A percentile compares a stretch with the other conserved stretches of the same genome.
phyloP scores from a whole-genome alignment of 2,888 invertebrate species.

The Saturnia japonica region DNA sequence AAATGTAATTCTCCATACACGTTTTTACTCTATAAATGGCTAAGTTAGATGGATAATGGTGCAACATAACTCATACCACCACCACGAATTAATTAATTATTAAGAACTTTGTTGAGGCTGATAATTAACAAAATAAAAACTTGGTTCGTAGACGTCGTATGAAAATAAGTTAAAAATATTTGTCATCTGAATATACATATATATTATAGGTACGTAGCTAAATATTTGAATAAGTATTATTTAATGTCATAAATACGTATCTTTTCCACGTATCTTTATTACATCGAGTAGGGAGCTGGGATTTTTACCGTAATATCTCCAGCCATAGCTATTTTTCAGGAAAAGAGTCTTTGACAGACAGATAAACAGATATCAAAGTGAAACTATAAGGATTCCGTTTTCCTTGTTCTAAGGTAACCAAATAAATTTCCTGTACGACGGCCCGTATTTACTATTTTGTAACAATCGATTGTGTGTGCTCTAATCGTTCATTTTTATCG shows the following conservation, averaged over 20 bases:
- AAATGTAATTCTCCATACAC: no score
- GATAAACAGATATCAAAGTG: background rate
- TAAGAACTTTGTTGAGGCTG: no score
- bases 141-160: no score
- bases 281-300: background rate
- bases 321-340: background rate
- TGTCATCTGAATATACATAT: no score
- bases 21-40: no score
- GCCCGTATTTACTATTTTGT: slow-evolving; percentile 49
- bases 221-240: no score
- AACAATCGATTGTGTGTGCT: slow-evolving; percentile 68
- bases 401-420: slow-evolving; percentile 23
- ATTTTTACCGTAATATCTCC: background rate
- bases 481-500: slow-evolving; percentile 81
- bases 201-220: no score
- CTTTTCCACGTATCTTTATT: background rate
- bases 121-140: no score
- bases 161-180: no score
- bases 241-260: background rate
- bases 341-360: background rate
- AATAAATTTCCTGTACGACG: slow-evolving; percentile 37
- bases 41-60: background rate
- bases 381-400: background rate
- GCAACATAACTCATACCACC: background rate
- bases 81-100: no score